Conservation (phyloP, 2,797 vertebrate genomes). For the Danio jaintianensis region DNA sequence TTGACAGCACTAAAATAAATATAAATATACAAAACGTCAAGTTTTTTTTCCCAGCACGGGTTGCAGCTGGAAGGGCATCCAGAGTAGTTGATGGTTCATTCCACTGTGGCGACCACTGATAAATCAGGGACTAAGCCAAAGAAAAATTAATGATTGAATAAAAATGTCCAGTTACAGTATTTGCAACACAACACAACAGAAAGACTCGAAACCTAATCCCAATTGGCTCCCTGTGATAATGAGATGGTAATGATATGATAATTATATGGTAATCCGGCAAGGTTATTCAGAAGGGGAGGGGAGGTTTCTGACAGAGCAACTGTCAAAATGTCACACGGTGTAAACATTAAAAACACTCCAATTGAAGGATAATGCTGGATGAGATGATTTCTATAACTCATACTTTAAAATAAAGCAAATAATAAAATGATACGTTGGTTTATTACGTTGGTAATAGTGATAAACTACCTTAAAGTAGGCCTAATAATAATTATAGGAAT, state of each 20-base stretch:
- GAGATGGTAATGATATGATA: constrained; percentile 83
- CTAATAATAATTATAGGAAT: neutral
- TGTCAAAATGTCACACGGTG: constrained; percentile 69
- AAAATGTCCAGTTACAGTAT: neutral
- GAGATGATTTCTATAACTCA: neutral
- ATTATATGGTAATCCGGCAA: constrained; percentile 84
- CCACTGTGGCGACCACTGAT: too few species aligned
- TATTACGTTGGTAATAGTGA: neutral
- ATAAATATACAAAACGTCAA: neutral
- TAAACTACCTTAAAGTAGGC: neutral
- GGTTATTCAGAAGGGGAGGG: constrained; percentile 79
- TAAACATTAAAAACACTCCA: constrained; percentile 46
- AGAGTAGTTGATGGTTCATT: too few species aligned
- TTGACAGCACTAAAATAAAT: neutral
- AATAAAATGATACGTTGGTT: neutral
- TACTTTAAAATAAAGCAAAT: neutral
- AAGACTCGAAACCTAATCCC: constrained; percentile 34
- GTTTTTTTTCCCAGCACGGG: too few species aligned
- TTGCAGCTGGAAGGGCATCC: too few species aligned
- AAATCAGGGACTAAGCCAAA: too few species aligned
- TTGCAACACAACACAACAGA: neutral
- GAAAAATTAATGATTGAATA: too few species aligned
- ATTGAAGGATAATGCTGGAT: neutral
- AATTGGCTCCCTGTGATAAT: constrained; percentile 71
- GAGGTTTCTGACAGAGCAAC: constrained; percentile 66